These are phyloP conservation scores for Trissonchulus sp. DNA, from an alignment of 2,888 invertebrate species.

Conservation along the genomic window DNA sequence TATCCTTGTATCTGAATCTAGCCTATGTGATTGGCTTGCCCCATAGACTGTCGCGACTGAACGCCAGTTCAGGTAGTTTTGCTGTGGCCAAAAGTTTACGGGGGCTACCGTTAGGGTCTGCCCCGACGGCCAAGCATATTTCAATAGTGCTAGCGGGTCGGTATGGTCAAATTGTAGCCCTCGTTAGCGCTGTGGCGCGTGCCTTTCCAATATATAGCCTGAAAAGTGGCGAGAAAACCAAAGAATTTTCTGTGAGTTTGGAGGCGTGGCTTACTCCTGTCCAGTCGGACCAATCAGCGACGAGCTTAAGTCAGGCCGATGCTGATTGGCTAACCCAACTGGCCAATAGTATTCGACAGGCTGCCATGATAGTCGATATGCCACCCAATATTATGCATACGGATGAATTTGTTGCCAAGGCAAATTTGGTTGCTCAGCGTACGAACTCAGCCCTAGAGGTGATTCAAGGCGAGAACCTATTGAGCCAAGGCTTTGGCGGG, in stretches of 20 bases:
- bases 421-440: slow-evolving; percentile 48
- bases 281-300: slow-evolving; percentile 35
- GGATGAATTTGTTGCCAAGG: slow-evolving; percentile 66
- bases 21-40: background rate
- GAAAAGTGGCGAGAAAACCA: slow-evolving; percentile 35
- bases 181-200: slow-evolving; percentile 72
- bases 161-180: slow-evolving; percentile 68
- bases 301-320: slow-evolving; percentile 40
- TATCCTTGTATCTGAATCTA: background rate
- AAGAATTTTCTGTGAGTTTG: background rate
- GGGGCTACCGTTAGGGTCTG: background rate
- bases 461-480: slow-evolving; percentile 66
- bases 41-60: background rate
- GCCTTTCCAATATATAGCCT: slow-evolving; percentile 68
- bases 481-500: slow-evolving; percentile 70
- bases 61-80: background rate
- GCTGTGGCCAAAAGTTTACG: background rate
- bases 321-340: slow-evolving; percentile 49
- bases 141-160: slow-evolving; percentile 65
- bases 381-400: slow-evolving; percentile 80
- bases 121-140: background rate
- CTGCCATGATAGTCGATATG: slow-evolving; percentile 74
- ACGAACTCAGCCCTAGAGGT: background rate
- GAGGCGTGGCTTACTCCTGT: no score
- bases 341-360: slow-evolving; percentile 61